Evolutionary conservation across 2,113 vertebrate species (phyloP).

Genomic region (Rhagologus leucostigma): DNA sequence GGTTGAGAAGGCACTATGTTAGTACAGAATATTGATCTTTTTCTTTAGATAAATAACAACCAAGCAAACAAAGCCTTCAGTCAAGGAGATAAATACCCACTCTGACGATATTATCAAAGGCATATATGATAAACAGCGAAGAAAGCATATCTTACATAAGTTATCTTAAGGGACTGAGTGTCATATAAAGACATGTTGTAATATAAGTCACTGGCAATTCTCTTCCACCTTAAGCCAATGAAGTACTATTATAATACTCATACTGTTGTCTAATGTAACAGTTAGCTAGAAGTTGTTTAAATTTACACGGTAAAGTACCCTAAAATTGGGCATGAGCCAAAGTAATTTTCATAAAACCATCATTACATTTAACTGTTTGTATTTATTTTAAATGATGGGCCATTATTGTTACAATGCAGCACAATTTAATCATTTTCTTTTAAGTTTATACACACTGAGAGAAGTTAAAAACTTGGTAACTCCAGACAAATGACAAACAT

Average conservation of each 20-base stretch:
- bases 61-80: background rate
- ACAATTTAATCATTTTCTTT: background rate
- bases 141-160: background rate
- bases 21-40: background rate
- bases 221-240: background rate
- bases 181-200: background rate
- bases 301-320: background rate
- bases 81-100: background rate
- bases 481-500: background rate
- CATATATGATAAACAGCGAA: background rate
- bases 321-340: background rate
- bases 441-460: background rate
- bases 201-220: background rate
- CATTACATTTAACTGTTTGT: slow-evolving; percentile 26
- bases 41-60: background rate
- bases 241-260: background rate
- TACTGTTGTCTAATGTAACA: slow-evolving; percentile 4
- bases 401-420: background rate
- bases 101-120: background rate
- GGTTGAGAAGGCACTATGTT: background rate
- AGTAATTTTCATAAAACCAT: slow-evolving; percentile 36
- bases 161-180: background rate
- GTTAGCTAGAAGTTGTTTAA: slow-evolving; percentile 20
- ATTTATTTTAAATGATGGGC: slow-evolving; percentile 43
- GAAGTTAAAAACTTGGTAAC: background rate